Conservation (phyloP, 2,797 vertebrate genomes). For the Gymnodraco acuticeps region DNA sequence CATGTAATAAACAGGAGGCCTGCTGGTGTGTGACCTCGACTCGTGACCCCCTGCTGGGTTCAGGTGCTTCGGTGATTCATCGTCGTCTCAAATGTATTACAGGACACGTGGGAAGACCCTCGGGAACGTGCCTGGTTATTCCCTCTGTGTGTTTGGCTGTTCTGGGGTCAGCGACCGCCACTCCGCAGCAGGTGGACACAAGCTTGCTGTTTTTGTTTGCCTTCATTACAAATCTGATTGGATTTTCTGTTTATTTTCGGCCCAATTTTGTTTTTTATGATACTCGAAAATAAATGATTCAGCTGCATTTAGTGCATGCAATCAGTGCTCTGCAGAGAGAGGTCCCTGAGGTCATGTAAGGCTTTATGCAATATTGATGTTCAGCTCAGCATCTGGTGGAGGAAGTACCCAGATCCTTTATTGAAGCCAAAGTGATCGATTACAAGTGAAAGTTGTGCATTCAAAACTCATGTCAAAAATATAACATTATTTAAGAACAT, state of each 20-base stretch:
- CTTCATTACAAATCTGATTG: constrained; percentile 64
- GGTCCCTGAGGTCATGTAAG: constrained; percentile 15
- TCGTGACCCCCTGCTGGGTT: constrained; percentile 51
- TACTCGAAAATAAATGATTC: not conserved
- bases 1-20: constrained; percentile 48
- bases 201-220: constrained; percentile 62
- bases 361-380: constrained; percentile 28
- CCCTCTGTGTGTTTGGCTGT: constrained; percentile 62
- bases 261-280: constrained; percentile 14
- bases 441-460: not conserved
- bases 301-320: constrained; percentile 18
- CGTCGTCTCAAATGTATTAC: constrained; percentile 58
- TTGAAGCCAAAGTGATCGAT: not conserved
- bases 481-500: not conserved
- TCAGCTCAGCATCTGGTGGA: not conserved
- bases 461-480: no score
- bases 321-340: constrained; percentile 37
- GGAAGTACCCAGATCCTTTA: not conserved
- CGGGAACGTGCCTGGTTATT: constrained; percentile 69
- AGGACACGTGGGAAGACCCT: constrained; percentile 55
- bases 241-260: constrained; percentile 49
- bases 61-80: constrained; percentile 63
- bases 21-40: constrained; percentile 65
- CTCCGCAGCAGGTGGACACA: constrained; percentile 60
- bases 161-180: constrained; percentile 54